Base-by-base conservation (phyloP, 2,888 invertebrate species). In the Tipula helvola region DNA sequence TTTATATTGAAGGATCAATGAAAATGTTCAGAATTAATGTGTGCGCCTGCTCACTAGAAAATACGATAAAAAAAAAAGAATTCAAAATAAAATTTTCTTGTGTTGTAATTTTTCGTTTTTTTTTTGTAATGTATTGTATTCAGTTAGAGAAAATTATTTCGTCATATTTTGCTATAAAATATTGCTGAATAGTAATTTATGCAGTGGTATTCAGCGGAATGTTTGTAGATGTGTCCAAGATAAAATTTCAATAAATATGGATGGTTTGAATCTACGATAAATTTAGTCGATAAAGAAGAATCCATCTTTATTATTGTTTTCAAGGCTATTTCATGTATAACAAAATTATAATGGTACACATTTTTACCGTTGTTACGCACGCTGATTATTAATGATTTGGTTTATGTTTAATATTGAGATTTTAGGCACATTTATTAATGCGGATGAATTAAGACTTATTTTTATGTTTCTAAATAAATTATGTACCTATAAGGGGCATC, bases 1-100 rank as follows among this genome's bases (percentile, higher is more conserved):
- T 71, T 71, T 71, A 39, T 28, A 85, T 85, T 41, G 44, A 71
- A 86, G 87, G 87, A 87, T 87, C 87, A 87, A 87, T 87, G 87
- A 87, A 87, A 87, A 87, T 85, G 85, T 87, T 87, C 86, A 87
- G 87, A 87, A 87, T 87, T 36, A 86, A 86, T 52, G 41, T 86
- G 87, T 87, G 87, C 87, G 87, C 86, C 86, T 42, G 87, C 87
- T 86, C 86, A 87, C 83, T 87, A 28, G n/a, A 42, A 87, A 87
- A 87, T 87, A 87, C 87, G 87, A 86, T 87, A 84, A 16, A 39
- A 84, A 44, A 41, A 84, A 84, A 10, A 36, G 36, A 83, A 36
- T 18, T 10, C 13, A 84, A 84, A 39, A n/a, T n/a, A 84, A 39
- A 84, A n/a, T 0, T 36, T 84, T 39, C 39, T 84, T 84, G n/a